phyloP scores from a whole-genome alignment of 2,113 vertebrate species.

The Phyllostomus hastatus region DNA sequence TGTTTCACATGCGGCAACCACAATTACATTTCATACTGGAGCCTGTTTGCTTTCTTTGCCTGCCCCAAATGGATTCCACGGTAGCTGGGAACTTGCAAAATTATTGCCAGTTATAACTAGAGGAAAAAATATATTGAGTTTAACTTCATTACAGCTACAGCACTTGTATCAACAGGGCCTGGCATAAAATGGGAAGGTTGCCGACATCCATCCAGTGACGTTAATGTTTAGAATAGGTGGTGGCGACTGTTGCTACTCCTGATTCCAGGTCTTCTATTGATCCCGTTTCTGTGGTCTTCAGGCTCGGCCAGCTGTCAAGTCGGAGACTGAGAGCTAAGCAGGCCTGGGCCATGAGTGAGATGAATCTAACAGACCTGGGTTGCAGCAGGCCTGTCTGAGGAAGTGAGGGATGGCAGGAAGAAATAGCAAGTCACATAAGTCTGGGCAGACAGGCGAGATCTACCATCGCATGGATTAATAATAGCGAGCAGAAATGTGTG shows the following conservation, averaged over 20 bases:
- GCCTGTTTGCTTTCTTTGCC: constrained; percentile 73
- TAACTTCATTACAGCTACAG: constrained; percentile 65
- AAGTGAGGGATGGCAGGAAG: background rate
- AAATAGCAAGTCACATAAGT: accelerated
- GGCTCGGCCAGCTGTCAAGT: background rate
- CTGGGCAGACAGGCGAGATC: background rate
- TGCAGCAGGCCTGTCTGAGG: too few species aligned
- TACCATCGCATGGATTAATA: too few species aligned
- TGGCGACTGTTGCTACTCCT: background rate
- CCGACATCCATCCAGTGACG: constrained; percentile 47
- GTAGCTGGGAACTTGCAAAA: constrained; percentile 74
- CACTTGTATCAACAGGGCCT: constrained; percentile 71
- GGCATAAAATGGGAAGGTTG: constrained; percentile 56
- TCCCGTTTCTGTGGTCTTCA: background rate
- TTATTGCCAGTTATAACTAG: constrained; percentile 72
- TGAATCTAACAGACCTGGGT: background rate
- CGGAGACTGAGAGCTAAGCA: background rate
- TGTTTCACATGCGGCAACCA: constrained; percentile 71
- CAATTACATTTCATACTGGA: constrained; percentile 68
- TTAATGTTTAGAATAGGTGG: constrained; percentile 20
- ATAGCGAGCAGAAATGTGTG: background rate
- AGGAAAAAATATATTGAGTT: constrained; percentile 71
- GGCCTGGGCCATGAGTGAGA: accelerated
- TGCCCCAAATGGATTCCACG: constrained; percentile 70
- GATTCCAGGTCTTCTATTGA: background rate